phyloP scores from a whole-genome alignment of 2,888 invertebrate genomes.

The Tolmerus cingulatus region DNA sequence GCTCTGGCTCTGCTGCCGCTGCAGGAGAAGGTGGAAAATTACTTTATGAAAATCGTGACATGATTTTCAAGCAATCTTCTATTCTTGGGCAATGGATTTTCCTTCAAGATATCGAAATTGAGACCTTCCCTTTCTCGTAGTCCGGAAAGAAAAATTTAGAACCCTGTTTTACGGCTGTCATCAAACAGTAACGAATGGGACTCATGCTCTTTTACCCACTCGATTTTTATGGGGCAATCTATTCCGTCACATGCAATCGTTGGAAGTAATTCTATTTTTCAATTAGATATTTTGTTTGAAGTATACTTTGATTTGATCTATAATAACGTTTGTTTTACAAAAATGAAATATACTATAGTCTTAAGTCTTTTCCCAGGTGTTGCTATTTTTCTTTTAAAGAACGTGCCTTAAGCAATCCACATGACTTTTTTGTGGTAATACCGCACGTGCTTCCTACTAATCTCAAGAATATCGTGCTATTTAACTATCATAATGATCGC shows the following conservation, averaged over 20 bases:
- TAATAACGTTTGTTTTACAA: background rate
- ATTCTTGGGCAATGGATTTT: background rate
- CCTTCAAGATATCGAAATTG: background rate
- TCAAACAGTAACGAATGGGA: background rate
- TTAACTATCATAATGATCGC: background rate
- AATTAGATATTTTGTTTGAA: background rate
- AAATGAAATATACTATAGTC: no score
- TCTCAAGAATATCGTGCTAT: background rate
- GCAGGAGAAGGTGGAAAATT: background rate
- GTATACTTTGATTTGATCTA: background rate
- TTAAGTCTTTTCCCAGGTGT: background rate
- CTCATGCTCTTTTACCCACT: background rate
- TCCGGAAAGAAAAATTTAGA: background rate
- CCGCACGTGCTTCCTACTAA: background rate
- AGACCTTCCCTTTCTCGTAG: background rate
- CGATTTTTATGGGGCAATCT: background rate
- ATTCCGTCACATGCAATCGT: background rate
- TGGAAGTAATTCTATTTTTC: background rate
- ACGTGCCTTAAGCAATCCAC: background rate
- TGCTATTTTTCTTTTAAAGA: background rate
- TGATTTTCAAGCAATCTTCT: background rate
- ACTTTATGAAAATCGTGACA: background rate
- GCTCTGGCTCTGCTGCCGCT: background rate
- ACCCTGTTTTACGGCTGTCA: background rate
- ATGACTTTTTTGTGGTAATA: background rate